These are phyloP conservation scores for Polymixis lichenea DNA, from an alignment of 2,888 invertebrate genomes.

Conservation along the genomic window DNA sequence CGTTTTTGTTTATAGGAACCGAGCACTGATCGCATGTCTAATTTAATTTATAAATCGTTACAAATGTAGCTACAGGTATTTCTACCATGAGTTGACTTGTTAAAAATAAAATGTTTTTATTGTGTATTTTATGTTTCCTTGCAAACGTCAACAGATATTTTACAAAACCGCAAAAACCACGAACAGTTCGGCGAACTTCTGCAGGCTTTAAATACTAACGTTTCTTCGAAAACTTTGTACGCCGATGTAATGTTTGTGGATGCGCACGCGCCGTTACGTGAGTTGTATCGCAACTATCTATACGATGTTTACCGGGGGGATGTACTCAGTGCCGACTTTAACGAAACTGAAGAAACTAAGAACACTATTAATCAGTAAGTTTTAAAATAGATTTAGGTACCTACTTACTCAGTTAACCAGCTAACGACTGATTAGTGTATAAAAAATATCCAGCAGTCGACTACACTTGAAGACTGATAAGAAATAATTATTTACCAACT, in stretches of 20 bases:
- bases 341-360: constrained; percentile 76
- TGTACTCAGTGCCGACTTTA: constrained; percentile 90
- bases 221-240: constrained; percentile 81
- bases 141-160: constrained; percentile 75
- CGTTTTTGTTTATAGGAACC: too few relatives aligned
- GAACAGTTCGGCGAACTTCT: constrained; percentile 90
- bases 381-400: constrained; percentile 17
- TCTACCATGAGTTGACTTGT: neutral
- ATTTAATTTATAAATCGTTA: constrained; percentile 3
- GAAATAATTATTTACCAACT: neutral
- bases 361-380: constrained; percentile 89
- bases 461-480: neutral
- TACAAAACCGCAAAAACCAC: constrained; percentile 80
- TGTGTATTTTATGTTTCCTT: constrained; percentile 8
- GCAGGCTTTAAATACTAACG: constrained; percentile 73
- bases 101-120: constrained; percentile 1
- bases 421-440: neutral
- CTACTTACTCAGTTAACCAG: neutral
- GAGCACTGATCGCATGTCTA: neutral
- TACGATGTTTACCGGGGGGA: constrained; percentile 90
- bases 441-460: neutral
- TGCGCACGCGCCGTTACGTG: constrained; percentile 88
- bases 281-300: constrained; percentile 88
- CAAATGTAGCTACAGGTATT: neutral
- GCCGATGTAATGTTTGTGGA: constrained; percentile 92